These are phyloP conservation scores for Elymnias hypermnestra DNA, from an alignment of 1,140 invertebrate species.

Conservation along the genomic window DNA sequence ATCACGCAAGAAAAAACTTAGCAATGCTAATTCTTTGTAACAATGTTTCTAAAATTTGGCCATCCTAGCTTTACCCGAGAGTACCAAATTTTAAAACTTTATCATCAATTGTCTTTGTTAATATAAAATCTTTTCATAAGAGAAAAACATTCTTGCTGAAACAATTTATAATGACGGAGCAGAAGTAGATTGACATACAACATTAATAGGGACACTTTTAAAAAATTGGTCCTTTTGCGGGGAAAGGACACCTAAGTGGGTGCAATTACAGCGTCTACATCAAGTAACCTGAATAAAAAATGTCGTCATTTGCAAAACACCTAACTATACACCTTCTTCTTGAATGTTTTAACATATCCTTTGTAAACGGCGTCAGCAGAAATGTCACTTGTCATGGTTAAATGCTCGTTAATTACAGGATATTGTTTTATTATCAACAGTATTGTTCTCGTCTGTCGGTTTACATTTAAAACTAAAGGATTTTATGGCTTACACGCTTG, in stretches of 20 bases:
- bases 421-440: not conserved
- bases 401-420: slow-evolving; percentile 10
- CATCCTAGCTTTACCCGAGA: too few species aligned
- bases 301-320: slow-evolving; percentile 14
- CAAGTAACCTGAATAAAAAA: slow-evolving; percentile 18
- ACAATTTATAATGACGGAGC: not conserved
- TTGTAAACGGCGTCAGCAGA: not conserved
- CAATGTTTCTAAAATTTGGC: too few species aligned
- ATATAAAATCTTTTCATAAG: too few species aligned
- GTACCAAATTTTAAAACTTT: too few species aligned
- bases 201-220: slow-evolving; percentile 14
- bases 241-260: slow-evolving; percentile 15
- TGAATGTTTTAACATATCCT: slow-evolving; percentile 13
- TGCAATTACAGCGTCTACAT: slow-evolving; percentile 10
- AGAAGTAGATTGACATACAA: slow-evolving; percentile 4
- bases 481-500: too few species aligned
- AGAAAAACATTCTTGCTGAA: too few species aligned
- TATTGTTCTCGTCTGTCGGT: not conserved
- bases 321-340: slow-evolving; percentile 6
- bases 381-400: not conserved
- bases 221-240: slow-evolving; percentile 7
- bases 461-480: not conserved
- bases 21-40: too few species aligned
- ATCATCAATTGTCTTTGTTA: too few species aligned
- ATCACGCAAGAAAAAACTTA: too few species aligned